Evolutionary conservation across 2,888 invertebrate genomes (phyloP), one percentile per base, ranked within the genome.

Genomic region (Oscheius myriophilus): DNA sequence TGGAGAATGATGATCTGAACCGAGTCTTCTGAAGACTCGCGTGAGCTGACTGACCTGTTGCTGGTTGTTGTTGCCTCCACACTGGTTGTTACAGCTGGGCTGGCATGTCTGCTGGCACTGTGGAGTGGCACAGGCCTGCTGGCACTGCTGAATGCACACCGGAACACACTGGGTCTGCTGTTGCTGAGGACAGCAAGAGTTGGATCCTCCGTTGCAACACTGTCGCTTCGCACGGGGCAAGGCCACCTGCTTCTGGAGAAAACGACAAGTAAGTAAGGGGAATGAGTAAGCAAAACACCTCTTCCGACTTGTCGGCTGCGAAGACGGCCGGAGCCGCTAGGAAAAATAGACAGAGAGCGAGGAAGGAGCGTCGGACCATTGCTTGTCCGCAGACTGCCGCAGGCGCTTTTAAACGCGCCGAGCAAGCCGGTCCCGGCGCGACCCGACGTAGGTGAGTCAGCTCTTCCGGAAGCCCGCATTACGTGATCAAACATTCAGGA

Each of bases 181-280:
- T 70, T 69, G 71, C 55, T 65, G 69, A n/a, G 26, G 51, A 41
- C 72, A 71, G 51, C 80, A 80, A 70, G 76, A 78, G 39, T 70
- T 71, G 51, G 78, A 74, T n/a, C 68, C 64, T 9, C 74, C 70
- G 42, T 71, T 71, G 65, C 80, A 80, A 65, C 80, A 80, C 59
- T 80, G 80, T 55, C 80, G 69, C 74, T 80, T 80, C 70, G 80
- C 78, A 71, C 80, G 76, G 62, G 76, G 75, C 42, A 73, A 49
- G 49, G 61, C 61, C 41, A 61, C 25, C 11, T 46, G 61, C 49
- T 61, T 61, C 33, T 49, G 26, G 49, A 49, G 46, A 7, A 61
- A 26, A 21, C 23, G 11, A 45, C 11, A 21, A 58, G 21, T 43
- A 21, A 18, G 42, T 14, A 23, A n/a, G 3, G 43, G 42, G 43